Evolutionary conservation across 2,888 invertebrate genomes (phyloP), one percentile per base, ranked within the genome.

Genomic region (Flexamia atlantica): DNA sequence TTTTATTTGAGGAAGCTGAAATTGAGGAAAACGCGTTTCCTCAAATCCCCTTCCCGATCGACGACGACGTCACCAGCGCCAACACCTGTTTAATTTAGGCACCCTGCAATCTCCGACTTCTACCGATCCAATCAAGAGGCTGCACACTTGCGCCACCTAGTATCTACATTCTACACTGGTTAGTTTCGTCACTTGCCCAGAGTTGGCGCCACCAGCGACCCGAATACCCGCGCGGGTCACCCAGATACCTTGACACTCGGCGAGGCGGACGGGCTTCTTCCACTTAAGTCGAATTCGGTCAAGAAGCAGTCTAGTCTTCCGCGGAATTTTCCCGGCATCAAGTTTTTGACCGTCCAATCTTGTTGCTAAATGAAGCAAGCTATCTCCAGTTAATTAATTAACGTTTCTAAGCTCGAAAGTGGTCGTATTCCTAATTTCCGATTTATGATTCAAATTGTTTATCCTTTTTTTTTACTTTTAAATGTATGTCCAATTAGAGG

Each of bases 141-240:
- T 46, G 10, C n/a, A 4, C 17, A 64, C 64, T 64, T 64, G 64
- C 64, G 64, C 28, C 64, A 64, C 64, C 64, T 64, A 64, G 64
- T 64, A 64, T 4, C 53, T 46, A 57, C 57, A 57, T 23, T 4
- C 53, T 46, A 57, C 57, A 57, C 57, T 30, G 17, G 64, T 17
- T 14, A 20, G 64, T 64, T 64, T 14, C 30, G 30, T 64, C 64
- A 64, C 57, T 1, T 23, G 20, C 20, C 53, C 53, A 53, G 20
- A 53, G 53, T 23, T 23, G 64, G 64, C 64, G 64, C 64, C 64
- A 64, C 64, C 64, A 20, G 20, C 53, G 53, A 10, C 20, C 23
- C 20, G 20, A 3, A 23, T 46, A 12, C 46, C 53, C 20, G 9
- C 53, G 20, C 20, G 53, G 53, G 2, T 46, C 46, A 53, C 53